Conservation (phyloP, 1,140 invertebrate species). For the Mesaphorura yosii region DNA sequence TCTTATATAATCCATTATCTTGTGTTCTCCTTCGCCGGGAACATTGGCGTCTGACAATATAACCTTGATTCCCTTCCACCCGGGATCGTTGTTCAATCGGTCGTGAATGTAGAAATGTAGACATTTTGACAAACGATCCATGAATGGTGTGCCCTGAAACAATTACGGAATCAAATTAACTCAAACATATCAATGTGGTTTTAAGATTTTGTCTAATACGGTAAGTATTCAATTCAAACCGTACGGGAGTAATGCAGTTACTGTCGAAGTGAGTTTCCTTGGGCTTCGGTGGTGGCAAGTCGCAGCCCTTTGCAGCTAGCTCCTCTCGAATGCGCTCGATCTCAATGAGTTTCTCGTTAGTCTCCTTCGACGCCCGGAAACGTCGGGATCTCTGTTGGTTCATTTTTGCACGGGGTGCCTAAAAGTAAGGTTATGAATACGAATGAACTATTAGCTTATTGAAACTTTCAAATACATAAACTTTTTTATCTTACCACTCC, state of each 20-base stretch:
- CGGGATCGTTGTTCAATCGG: constrained; percentile 83
- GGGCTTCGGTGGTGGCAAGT: constrained; percentile 77
- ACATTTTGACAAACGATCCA: constrained; percentile 86
- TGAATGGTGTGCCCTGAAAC: constrained; percentile 89
- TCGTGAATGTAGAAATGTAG: constrained; percentile 95
- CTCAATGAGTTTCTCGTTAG: constrained; percentile 76
- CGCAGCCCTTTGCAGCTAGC: constrained; percentile 58
- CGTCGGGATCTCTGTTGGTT: constrained; percentile 96
- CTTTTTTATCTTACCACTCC: constrained; percentile 61
- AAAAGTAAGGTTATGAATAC: constrained; percentile 27
- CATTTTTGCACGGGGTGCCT: constrained; percentile 97
- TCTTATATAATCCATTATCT: constrained; percentile 99
- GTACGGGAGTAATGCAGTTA: constrained; percentile 91
- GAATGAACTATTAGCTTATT: not conserved
- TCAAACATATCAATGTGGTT: not conserved
- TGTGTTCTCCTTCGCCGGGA: constrained; percentile 97
- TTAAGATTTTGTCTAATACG: not conserved
- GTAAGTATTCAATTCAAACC: not conserved
- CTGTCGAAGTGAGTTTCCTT: constrained; percentile 93
- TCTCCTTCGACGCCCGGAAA: constrained; percentile 93
- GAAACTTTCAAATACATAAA: not conserved
- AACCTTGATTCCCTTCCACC: constrained; percentile 88
- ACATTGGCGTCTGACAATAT: constrained; percentile 98
- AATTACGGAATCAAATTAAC: constrained; percentile 26
- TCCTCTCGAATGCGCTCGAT: constrained; percentile 65